Conservation (phyloP, 2,113 vertebrate genomes). For the Colistium nudipinnis region DNA sequence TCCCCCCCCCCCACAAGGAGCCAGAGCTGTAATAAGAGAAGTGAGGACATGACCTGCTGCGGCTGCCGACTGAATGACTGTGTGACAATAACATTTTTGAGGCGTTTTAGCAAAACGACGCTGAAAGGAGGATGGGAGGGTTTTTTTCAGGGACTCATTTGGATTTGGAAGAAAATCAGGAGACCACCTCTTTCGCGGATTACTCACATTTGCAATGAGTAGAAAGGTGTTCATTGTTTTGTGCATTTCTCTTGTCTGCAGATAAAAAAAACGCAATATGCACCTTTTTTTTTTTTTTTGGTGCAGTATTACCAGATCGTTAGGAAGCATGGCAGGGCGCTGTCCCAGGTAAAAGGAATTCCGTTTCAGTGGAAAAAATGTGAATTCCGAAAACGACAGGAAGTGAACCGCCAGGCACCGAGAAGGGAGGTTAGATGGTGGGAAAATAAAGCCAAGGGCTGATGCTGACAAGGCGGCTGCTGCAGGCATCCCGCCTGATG, state of each 20-base stretch:
- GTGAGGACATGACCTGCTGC: slow-evolving; percentile 34
- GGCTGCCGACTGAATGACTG: background rate
- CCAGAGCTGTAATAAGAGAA: slow-evolving; percentile 37
- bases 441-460: slow-evolving; percentile 44
- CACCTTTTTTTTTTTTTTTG: too few relatives aligned
- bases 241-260: background rate
- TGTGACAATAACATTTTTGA: slow-evolving; percentile 1
- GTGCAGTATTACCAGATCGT: background rate
- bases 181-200: too few relatives aligned
- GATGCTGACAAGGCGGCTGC: slow-evolving; percentile 57
- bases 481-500: slow-evolving; percentile 37
- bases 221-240: too few relatives aligned
- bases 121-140: too few relatives aligned
- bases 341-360: slow-evolving; percentile 16
- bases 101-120: slow-evolving; percentile 4
- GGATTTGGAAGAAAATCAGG: too few relatives aligned
- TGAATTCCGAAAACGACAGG: slow-evolving; percentile 44
- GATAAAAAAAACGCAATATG: background rate
- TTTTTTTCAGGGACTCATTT: slow-evolving; percentile 21
- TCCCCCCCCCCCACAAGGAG: background rate
- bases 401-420: slow-evolving; percentile 27
- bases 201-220: too few relatives aligned
- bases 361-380: slow-evolving; percentile 16
- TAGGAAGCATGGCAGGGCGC: background rate
- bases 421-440: slow-evolving; percentile 42